phyloP scores from a whole-genome alignment of 1,140 invertebrate species.

The Orchesella cincta region DNA sequence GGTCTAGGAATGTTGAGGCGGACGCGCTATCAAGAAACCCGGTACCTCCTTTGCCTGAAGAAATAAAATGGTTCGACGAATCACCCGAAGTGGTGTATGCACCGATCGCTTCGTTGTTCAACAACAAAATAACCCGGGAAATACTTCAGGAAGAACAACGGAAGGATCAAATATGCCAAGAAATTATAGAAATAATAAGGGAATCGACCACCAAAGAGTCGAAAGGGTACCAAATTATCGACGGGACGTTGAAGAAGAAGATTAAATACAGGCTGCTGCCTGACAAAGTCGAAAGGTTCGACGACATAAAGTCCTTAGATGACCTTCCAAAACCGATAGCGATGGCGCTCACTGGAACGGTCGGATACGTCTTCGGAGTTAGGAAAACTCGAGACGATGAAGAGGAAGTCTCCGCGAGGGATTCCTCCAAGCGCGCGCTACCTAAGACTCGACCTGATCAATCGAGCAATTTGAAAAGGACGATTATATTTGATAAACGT shows the following conservation, averaged over 20 bases:
- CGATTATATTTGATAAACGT: neutral
- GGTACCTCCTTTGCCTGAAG: neutral
- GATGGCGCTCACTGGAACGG: neutral
- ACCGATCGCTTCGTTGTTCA: neutral
- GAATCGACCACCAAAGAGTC: neutral
- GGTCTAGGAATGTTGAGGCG: slow-evolving; percentile 43
- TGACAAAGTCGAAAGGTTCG: neutral
- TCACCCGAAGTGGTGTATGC: neutral
- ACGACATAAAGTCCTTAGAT: neutral
- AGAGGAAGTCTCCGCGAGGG: neutral
- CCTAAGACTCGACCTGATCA: neutral
- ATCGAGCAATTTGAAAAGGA: neutral
- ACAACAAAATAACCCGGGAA: neutral
- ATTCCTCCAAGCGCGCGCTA: neutral
- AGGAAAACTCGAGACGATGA: neutral
- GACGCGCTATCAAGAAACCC: slow-evolving; percentile 46
- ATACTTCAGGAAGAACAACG: neutral
- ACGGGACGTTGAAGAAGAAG: neutral
- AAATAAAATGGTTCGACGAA: neutral
- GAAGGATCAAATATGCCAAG: neutral
- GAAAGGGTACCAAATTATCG: neutral
- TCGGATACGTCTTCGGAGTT: neutral
- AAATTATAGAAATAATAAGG: neutral
- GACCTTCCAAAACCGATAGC: neutral
- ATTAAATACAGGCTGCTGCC: neutral